Conservation (phyloP, 2,113 vertebrate genomes). For the Morone chrysops region DNA sequence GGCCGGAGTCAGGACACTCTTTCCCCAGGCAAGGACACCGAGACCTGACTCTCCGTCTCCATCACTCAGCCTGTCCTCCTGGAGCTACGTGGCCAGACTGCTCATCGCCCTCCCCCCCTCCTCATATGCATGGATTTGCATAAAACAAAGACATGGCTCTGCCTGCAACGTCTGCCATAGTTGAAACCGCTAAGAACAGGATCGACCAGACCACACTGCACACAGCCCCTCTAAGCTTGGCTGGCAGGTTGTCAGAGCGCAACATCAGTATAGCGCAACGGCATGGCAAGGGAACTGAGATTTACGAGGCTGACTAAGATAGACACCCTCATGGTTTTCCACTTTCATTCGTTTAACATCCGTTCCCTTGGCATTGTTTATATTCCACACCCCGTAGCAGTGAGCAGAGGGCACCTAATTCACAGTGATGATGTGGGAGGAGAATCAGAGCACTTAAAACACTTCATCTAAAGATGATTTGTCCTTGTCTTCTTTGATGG, state of each 20-base stretch:
- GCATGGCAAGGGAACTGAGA: constrained; percentile 58
- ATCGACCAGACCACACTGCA: constrained; percentile 54
- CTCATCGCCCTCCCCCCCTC: constrained; percentile 59
- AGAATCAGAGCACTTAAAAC: constrained; percentile 80
- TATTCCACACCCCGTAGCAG: constrained; percentile 63
- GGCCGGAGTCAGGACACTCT: constrained; percentile 72
- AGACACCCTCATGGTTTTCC: constrained; percentile 81
- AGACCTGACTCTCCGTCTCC: constrained; percentile 79
- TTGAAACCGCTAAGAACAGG: constrained; percentile 42
- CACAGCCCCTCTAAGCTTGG: constrained; percentile 58
- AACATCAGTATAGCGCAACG: constrained; percentile 56
- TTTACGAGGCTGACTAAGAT: constrained; percentile 76
- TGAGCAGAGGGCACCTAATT: constrained; percentile 79
- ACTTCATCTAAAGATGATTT: constrained; percentile 86
- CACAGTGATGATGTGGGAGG: constrained; percentile 74
- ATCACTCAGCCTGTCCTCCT: constrained; percentile 81
- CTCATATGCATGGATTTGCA: constrained; percentile 81
- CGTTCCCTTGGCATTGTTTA: constrained; percentile 77
- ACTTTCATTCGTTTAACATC: constrained; percentile 78
- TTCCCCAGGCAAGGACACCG: constrained; percentile 81
- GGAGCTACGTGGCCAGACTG: constrained; percentile 83
- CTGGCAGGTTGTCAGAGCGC: constrained; percentile 72
- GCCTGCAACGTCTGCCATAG: constrained; percentile 44
- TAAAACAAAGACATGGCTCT: constrained; percentile 78
- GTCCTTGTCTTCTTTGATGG: constrained; percentile 84